A percentile compares a stretch with the other conserved stretches of the same genome.
phyloP scores from a whole-genome alignment of 2,888 invertebrate species.

The Tenodera sinensis region DNA sequence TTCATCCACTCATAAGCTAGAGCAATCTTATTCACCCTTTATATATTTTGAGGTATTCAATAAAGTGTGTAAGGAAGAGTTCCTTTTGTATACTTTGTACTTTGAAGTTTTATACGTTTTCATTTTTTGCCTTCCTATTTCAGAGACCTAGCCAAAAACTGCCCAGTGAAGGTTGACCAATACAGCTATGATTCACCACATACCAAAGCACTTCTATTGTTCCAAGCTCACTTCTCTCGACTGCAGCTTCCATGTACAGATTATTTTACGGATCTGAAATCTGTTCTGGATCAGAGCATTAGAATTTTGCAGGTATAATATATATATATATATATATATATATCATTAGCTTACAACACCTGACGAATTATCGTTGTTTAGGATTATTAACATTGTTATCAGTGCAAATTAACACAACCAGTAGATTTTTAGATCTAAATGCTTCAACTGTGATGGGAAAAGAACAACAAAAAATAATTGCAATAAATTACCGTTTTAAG shows the following conservation, averaged over 20 bases:
- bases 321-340: no score
- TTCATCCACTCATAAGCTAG: not conserved
- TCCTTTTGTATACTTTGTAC: not conserved
- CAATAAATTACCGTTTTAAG: no score
- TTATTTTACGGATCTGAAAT: slow-evolving; percentile 94
- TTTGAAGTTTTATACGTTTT: not conserved
- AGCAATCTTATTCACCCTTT: no score
- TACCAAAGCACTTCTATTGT: slow-evolving; percentile 87
- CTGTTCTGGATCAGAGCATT: slow-evolving; percentile 93
- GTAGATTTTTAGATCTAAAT: no score
- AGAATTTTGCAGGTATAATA: slow-evolving; percentile 90
- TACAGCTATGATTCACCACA: slow-evolving; percentile 84
- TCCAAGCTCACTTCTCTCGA: slow-evolving; percentile 92
- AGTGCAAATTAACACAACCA: no score
- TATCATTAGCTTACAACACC: no score
- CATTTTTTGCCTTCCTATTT: slow-evolving; percentile 35
- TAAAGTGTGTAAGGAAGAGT: not conserved
- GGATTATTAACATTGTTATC: no score
- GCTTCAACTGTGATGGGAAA: no score
- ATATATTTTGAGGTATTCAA: no score
- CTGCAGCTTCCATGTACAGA: slow-evolving; percentile 83
- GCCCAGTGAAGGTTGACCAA: slow-evolving; percentile 68
- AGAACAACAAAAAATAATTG: no score
- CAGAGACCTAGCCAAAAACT: slow-evolving; percentile 76
- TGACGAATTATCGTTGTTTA: no score